phyloP scores from a whole-genome alignment of 2,797 vertebrate genomes.

The Pangasius mekongensis region DNA sequence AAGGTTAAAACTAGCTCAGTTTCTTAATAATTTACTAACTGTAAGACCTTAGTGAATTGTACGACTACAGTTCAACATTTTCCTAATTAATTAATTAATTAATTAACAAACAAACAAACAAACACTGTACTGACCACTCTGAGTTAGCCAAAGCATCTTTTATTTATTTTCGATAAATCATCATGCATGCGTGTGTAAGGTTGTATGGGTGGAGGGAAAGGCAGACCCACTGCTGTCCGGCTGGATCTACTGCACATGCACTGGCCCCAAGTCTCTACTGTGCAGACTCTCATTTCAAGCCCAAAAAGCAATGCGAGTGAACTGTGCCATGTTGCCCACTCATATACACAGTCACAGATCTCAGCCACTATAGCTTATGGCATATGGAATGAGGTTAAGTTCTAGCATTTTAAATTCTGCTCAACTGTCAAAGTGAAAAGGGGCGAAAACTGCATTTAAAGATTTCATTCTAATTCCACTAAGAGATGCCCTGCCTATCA shows the following conservation, averaged over 20 bases:
- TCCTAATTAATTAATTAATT: neutral
- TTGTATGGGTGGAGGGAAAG: no score
- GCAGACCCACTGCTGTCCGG: no score
- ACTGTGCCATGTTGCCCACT: neutral
- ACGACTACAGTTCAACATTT: no score
- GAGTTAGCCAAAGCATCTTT: neutral
- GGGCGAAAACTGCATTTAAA: neutral
- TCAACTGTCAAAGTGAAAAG: neutral
- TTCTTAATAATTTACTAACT: no score
- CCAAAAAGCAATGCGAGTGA: neutral
- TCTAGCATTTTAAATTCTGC: neutral
- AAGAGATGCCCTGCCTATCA: neutral
- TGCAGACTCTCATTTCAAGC: neutral
- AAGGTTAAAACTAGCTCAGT: no score
- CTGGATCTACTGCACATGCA: neutral
- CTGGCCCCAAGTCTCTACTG: neutral
- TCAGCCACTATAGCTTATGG: neutral
- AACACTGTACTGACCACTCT: neutral
- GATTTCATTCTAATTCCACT: neutral
- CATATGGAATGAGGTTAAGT: neutral
- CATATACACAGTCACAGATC: neutral
- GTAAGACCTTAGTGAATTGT: no score
- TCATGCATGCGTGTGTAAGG: no score
- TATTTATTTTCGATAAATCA: neutral
- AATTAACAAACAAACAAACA: no score